Conservation (phyloP, 2,888 invertebrate genomes). For the Limnephilus auricula region DNA sequence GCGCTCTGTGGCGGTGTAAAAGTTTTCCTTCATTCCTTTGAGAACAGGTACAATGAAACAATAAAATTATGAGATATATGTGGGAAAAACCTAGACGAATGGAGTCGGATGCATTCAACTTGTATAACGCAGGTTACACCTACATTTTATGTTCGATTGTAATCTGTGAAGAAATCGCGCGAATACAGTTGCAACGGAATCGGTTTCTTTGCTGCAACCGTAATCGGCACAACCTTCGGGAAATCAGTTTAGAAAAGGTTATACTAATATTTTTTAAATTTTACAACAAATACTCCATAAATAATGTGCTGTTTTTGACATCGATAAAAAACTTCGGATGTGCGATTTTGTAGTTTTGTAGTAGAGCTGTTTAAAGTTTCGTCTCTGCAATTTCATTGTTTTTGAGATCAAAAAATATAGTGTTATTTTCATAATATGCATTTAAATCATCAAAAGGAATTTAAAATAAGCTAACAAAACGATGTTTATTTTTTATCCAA, state of each 20-base stretch:
- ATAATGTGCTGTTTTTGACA: no score
- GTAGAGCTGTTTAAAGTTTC: no score
- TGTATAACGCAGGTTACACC: conserved; percentile 16
- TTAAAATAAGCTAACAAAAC: no score
- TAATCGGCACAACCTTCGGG: not conserved
- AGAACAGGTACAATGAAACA: conserved; percentile 26
- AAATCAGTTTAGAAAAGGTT: not conserved
- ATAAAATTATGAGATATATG: conserved; percentile 45
- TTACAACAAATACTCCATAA: no score
- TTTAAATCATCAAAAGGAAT: no score
- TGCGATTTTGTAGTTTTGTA: no score
- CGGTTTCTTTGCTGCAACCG: not conserved
- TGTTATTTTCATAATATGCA: no score
- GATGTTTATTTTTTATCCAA: no score
- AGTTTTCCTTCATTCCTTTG: conserved; percentile 3
- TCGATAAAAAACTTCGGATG: no score
- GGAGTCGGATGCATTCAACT: conserved; percentile 41
- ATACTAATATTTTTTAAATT: not conserved
- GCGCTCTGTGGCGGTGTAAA: not conserved
- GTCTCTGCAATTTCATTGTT: no score
- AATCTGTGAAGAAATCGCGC: conserved; percentile 20
- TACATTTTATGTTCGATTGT: conserved; percentile 24
- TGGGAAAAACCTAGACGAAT: conserved; percentile 48
- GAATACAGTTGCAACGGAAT: conserved; percentile 1
- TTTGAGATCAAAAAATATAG: no score